These are phyloP conservation scores for Mus pahari DNA, from an alignment of 2,113 vertebrate genomes.

Conservation along the genomic window DNA sequence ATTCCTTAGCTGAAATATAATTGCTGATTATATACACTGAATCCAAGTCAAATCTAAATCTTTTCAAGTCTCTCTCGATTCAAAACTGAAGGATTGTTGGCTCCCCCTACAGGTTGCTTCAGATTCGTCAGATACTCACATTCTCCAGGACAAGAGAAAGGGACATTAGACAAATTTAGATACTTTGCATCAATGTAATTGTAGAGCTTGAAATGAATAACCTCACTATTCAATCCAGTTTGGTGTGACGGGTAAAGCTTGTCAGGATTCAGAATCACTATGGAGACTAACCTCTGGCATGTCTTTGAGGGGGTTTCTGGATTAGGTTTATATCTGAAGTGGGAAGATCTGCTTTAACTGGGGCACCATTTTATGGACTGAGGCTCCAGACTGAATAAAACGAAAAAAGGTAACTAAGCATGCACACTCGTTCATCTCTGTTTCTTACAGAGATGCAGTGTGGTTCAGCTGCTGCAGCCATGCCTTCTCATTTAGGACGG, in stretches of 20 bases:
- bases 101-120: background rate
- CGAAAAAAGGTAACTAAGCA: background rate
- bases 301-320: background rate
- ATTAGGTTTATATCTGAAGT: background rate
- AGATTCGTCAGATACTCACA: constrained; percentile 7
- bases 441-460: background rate
- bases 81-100: constrained; percentile 46
- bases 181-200: background rate
- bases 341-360: background rate
- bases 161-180: constrained; percentile 30
- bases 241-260: too few species aligned
- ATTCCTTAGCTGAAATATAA: constrained; percentile 81
- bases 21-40: constrained; percentile 75
- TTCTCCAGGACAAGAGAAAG: background rate
- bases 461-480: too few species aligned
- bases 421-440: too few species aligned
- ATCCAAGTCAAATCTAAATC: constrained; percentile 80
- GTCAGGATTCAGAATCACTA: background rate
- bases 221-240: background rate
- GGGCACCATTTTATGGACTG: too few species aligned
- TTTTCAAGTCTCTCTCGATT: constrained; percentile 69
- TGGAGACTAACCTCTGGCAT: background rate
- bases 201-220: background rate
- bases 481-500: background rate
- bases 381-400: background rate